phyloP scores from a whole-genome alignment of 2,113 vertebrate species.

The Bucco capensis region DNA sequence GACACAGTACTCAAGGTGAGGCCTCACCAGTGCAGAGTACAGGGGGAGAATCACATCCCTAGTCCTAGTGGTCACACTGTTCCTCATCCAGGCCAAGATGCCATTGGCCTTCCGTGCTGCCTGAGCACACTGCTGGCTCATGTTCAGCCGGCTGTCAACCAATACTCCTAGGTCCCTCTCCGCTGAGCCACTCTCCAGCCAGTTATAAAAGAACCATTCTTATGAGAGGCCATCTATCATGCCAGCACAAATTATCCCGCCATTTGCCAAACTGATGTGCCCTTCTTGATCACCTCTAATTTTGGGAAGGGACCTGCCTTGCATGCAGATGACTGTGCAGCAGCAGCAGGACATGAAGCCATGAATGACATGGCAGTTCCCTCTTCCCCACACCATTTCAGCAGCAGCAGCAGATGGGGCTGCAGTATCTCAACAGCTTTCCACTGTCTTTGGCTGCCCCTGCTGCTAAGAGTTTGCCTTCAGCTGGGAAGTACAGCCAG shows the following conservation, averaged over 20 bases:
- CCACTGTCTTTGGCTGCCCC: background rate
- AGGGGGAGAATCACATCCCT: too few species aligned
- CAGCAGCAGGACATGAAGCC: accelerated
- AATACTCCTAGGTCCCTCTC: too few species aligned
- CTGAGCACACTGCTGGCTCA: too few species aligned
- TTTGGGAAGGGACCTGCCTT: background rate
- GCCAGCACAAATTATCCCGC: background rate
- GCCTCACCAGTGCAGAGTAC: too few species aligned
- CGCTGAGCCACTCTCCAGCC: too few species aligned
- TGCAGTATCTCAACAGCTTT: background rate
- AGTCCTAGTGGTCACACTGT: too few species aligned
- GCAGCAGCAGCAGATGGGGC: background rate
- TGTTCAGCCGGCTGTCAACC: too few species aligned
- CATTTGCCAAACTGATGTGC: background rate
- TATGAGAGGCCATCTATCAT: background rate
- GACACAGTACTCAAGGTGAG: too few species aligned
- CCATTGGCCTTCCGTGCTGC: too few species aligned
- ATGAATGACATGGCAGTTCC: background rate
- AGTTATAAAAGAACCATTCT: background rate
- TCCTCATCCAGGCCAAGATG: too few species aligned
- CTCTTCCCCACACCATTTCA: background rate
- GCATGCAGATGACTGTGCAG: accelerated
- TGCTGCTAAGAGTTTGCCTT: background rate
- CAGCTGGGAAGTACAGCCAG: accelerated
- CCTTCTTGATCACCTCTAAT: background rate